Evolutionary conservation across 2,888 invertebrate species (phyloP).

Genomic region (Temnothorax ravouxi): DNA sequence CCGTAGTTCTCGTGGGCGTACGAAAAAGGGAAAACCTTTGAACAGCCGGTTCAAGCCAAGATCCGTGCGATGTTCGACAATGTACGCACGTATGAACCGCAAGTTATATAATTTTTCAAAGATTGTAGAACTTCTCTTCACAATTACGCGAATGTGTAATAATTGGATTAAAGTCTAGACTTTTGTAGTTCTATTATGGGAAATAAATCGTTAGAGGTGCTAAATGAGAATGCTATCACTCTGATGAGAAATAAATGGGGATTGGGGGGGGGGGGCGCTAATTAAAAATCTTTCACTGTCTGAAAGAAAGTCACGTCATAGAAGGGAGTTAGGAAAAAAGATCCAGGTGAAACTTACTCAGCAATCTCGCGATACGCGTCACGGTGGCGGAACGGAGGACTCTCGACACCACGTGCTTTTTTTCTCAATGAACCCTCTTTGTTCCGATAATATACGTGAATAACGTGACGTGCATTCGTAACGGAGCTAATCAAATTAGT

Average conservation of each 20-base stretch:
- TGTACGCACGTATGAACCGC: neutral
- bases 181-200: neutral
- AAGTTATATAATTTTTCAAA: constrained; percentile 1
- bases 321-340: constrained; percentile 1
- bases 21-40: constrained; percentile 22
- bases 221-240: neutral
- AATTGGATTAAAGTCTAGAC: neutral
- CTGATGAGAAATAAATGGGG: neutral
- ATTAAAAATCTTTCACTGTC: neutral
- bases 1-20: constrained; percentile 3
- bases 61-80: neutral
- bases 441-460: constrained; percentile 42
- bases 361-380: constrained; percentile 58
- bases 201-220: neutral
- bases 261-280: neutral
- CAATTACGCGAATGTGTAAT: neutral
- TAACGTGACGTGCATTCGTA: constrained; percentile 31
- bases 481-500: constrained; percentile 43
- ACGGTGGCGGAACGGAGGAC: constrained; percentile 41
- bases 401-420: constrained; percentile 67
- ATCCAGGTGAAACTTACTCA: constrained; percentile 74
- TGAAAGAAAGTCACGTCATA: neutral
- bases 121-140: neutral
- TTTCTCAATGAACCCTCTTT: constrained; percentile 69
- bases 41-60: neutral